Conservation (phyloP, 2,797 vertebrate species). For the Rachycentron canadum region DNA sequence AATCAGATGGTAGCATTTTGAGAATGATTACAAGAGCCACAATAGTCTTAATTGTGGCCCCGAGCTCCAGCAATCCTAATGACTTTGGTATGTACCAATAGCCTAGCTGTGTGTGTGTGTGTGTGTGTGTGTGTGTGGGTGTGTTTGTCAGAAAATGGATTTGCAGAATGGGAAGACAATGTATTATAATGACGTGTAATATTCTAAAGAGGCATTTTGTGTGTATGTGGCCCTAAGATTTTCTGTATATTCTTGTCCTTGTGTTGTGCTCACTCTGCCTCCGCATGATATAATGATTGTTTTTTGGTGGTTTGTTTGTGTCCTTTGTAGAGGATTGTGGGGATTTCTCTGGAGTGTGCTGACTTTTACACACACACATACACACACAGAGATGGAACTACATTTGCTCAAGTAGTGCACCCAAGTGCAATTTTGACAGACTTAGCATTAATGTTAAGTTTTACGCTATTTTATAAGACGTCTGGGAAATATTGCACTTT, state of each 20-base stretch:
- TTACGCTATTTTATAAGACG: neutral
- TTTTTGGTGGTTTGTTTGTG: constrained; percentile 23
- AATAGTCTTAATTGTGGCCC: constrained; percentile 77
- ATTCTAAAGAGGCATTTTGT: constrained; percentile 19
- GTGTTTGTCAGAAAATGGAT: constrained; percentile 39
- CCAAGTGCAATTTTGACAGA: neutral
- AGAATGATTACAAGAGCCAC: constrained; percentile 72
- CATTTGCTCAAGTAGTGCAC: neutral
- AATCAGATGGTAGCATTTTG: constrained; percentile 70
- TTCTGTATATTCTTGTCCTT: constrained; percentile 12
- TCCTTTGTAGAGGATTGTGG: constrained; percentile 1
- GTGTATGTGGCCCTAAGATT: constrained; percentile 10
- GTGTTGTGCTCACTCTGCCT: constrained; percentile 10
- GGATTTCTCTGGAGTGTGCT: neutral
- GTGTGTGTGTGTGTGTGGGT: constrained; percentile 27
- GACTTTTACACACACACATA: neutral
- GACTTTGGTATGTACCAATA: constrained; percentile 63
- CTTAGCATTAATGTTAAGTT: neutral
- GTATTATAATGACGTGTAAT: constrained; percentile 35
- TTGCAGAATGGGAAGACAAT: constrained; percentile 18
- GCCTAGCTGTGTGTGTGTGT: constrained; percentile 37
- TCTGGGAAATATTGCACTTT: neutral
- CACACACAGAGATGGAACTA: constrained; percentile 6
- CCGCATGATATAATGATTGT: constrained; percentile 30
- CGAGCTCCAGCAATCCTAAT: constrained; percentile 61